phyloP scores from a whole-genome alignment of 2,113 vertebrate species.

The Halichoerus grypus region DNA sequence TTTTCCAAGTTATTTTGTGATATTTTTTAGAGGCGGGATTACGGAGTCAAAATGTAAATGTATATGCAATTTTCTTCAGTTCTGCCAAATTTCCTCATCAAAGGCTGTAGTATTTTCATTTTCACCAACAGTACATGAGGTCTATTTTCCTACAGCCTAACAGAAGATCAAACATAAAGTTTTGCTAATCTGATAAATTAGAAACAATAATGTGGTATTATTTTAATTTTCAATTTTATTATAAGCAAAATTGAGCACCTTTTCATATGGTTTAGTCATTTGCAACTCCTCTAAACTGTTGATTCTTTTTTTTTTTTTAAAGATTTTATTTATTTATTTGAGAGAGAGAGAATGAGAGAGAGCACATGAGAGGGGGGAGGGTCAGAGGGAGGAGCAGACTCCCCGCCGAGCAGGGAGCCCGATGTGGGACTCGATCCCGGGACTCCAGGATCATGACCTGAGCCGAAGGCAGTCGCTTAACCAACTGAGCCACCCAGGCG shows the following conservation, averaged over 20 bases:
- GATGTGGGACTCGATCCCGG: too few species aligned
- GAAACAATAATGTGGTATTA: background rate
- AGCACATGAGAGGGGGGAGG: too few species aligned
- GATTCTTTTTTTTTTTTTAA: background rate
- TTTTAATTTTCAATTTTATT: slow-evolving; percentile 17
- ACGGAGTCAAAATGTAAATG: background rate
- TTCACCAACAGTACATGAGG: background rate
- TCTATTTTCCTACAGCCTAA: background rate
- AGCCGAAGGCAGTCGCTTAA: too few species aligned
- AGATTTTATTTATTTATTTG: too few species aligned
- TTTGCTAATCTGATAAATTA: background rate
- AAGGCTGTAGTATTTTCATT: background rate
- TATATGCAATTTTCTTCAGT: background rate
- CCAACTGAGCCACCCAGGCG: too few species aligned
- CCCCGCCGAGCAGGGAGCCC: too few species aligned
- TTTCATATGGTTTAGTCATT: background rate
- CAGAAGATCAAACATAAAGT: background rate
- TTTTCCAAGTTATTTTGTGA: background rate
- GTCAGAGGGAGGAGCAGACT: too few species aligned
- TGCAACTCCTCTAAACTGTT: background rate
- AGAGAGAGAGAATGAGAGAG: too few species aligned
- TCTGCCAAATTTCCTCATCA: background rate
- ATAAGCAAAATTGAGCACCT: background rate
- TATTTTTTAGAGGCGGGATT: background rate
- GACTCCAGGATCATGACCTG: too few species aligned